A percentile compares a stretch with the other conserved stretches of the same genome.
phyloP scores from a whole-genome alignment of 2,888 invertebrate species.

The Lypha dubia region DNA sequence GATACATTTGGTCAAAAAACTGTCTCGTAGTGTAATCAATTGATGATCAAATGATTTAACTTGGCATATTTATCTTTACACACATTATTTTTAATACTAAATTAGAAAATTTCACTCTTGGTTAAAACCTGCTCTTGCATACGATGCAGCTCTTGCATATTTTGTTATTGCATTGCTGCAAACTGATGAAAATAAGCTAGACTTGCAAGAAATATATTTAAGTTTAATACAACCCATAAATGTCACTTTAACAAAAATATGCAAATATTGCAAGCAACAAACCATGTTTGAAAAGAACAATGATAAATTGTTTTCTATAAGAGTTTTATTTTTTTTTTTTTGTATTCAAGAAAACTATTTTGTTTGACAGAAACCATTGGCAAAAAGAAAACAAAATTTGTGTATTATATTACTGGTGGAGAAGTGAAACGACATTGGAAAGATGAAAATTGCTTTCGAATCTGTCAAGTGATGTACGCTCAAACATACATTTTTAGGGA shows the following conservation, averaged over 20 bases:
- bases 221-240: conserved; percentile 63
- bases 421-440: background rate
- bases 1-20: too few relatives aligned
- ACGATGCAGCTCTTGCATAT: too few relatives aligned
- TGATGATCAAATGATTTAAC: too few relatives aligned
- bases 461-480: conserved; percentile 11
- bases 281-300: conserved; percentile 53
- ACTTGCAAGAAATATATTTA: too few relatives aligned
- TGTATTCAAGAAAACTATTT: conserved; percentile 31
- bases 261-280: conserved; percentile 57
- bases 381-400: conserved; percentile 14
- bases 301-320: conserved; percentile 63
- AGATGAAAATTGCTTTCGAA: conserved; percentile 18
- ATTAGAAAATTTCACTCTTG: too few relatives aligned
- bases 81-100: too few relatives aligned
- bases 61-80: too few relatives aligned
- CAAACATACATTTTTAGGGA: background rate
- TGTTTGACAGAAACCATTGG: conserved; percentile 39
- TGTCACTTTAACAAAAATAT: conserved; percentile 64
- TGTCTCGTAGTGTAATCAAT: too few relatives aligned
- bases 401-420: conserved; percentile 7
- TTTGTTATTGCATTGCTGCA: too few relatives aligned
- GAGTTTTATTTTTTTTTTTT: too few relatives aligned
- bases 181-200: too few relatives aligned
- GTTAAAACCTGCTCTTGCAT: too few relatives aligned